A percentile compares a stretch with the other conserved stretches of the same genome.
Conservation (phyloP, 92 coral and sea anemone genomes). For the Parazoanthus darwini region DNA sequence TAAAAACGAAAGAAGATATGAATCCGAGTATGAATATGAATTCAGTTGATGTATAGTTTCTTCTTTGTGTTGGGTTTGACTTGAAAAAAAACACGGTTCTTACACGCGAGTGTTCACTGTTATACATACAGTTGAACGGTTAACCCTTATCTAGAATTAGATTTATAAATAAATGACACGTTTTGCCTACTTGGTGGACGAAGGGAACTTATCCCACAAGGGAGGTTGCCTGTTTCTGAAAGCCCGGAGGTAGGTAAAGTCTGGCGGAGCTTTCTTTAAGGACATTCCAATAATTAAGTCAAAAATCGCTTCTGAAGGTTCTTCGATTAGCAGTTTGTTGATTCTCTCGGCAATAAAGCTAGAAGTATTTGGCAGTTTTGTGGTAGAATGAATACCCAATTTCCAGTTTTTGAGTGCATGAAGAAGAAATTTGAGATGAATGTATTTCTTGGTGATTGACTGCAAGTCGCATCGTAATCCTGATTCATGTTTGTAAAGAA, state of each 20-base stretch:
- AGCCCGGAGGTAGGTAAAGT: background rate
- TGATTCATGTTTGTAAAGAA: slow-evolving; percentile 1
- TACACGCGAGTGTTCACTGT: too few relatives aligned
- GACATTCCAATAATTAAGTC: background rate
- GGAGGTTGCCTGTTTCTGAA: slow-evolving; percentile 1
- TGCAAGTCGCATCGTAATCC: slow-evolving; percentile 21
- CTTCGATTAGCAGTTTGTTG: background rate
- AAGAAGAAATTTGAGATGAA: slow-evolving; percentile 23
- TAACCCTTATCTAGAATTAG: too few relatives aligned
- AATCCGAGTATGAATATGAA: too few relatives aligned
- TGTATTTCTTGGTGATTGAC: slow-evolving; percentile 5
- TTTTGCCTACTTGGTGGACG: too few relatives aligned
- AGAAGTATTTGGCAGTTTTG: background rate
- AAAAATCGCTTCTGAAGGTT: slow-evolving; percentile 3
- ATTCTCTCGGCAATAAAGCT: background rate
- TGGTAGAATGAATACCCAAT: background rate
- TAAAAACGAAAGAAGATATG: too few relatives aligned
- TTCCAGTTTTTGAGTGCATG: slow-evolving; percentile 12
- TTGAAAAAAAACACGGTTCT: too few relatives aligned
- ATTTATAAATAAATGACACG: too few relatives aligned
- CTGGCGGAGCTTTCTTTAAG: background rate
- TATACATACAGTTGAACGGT: too few relatives aligned
- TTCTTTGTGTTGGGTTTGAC: too few relatives aligned
- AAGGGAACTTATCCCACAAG: background rate
- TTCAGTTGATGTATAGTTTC: too few relatives aligned